Evolutionary conservation across 2,888 invertebrate genomes (phyloP), one percentile per base, ranked within the genome.

Genomic region (Automeris io): DNA sequence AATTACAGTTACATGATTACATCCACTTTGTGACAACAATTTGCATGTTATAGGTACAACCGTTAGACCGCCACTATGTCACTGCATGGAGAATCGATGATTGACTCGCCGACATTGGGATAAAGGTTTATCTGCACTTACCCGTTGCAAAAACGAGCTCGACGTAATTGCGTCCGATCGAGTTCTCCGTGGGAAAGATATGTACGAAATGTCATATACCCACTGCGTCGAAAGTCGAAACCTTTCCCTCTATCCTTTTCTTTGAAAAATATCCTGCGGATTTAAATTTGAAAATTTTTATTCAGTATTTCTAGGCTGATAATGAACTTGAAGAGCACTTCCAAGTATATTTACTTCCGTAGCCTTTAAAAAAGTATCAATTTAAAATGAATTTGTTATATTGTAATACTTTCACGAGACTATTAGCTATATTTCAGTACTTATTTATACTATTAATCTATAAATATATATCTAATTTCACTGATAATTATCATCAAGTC

Each of bases 141-240:
- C 49, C 51, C 52, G 54, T 55, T 54, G 71, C 71, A 78, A 80
- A 80, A 79, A 77, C 60, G 51, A 53, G 57, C 61, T 59, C 61
- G 49, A 54, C 54, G 68, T 77, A 77, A 79, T 75, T 74, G 72
- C 70, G 55, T 57, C 62, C 64, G 62, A 65, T 62, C 58, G 48
- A 49, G 55, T 54, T 56, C 54, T 59, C 60, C 81, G 80, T 81
- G 81, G 76, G 80, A 81, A 78, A 78, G 74, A 70, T 71, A 76
- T 76, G 76, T 62, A 69, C 76, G 74, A 81, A 80, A 77, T 79
- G 77, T 72, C 79, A 80, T 77, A 77, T 74, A 26, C 37, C 26
- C 36, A 26, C 40, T 9, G 32, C 22, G 23, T 24, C 33, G 18
- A 18, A 13, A 31, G 23, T 24, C 33, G 18, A 18, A 13, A 25